Conservation (phyloP, 2,113 vertebrate genomes). For the Phylloscopus whistleri region DNA sequence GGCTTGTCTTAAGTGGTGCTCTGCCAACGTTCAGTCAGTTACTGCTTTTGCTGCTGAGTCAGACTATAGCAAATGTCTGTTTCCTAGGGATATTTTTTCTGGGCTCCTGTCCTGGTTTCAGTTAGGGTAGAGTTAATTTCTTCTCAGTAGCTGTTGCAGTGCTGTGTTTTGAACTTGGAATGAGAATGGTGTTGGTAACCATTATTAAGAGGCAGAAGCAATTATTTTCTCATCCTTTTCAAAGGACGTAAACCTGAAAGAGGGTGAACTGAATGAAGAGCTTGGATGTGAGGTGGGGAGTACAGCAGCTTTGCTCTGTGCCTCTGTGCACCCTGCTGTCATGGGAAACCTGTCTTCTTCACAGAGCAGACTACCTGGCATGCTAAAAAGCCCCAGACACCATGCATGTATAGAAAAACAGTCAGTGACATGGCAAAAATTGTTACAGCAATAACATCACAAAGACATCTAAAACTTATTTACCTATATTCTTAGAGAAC, state of each 20-base stretch:
- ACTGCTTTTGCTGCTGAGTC: not conserved
- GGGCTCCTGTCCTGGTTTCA: not conserved
- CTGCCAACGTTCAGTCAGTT: not conserved
- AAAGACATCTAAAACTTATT: not conserved
- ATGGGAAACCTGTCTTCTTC: not conserved
- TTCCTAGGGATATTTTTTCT: not conserved
- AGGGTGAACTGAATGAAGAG: not conserved
- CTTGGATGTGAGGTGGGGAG: not conserved
- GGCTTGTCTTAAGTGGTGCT: not conserved
- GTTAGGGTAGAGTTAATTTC: not conserved
- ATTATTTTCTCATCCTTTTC: not conserved
- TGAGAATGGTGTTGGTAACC: not conserved
- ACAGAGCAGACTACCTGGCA: not conserved
- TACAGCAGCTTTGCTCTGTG: not conserved
- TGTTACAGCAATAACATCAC: not conserved
- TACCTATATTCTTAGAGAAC: not conserved
- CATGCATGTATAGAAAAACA: not conserved
- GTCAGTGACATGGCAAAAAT: not conserved
- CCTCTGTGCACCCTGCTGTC: fast-evolving
- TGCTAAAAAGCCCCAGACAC: not conserved
- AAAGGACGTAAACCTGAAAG: not conserved
- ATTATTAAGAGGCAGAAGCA: not conserved
- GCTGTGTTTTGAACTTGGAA: not conserved
- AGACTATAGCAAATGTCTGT: not conserved
- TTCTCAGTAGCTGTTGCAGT: not conserved